Base-by-base conservation (phyloP, 2,113 vertebrate species). In the Micronisus gabar region DNA sequence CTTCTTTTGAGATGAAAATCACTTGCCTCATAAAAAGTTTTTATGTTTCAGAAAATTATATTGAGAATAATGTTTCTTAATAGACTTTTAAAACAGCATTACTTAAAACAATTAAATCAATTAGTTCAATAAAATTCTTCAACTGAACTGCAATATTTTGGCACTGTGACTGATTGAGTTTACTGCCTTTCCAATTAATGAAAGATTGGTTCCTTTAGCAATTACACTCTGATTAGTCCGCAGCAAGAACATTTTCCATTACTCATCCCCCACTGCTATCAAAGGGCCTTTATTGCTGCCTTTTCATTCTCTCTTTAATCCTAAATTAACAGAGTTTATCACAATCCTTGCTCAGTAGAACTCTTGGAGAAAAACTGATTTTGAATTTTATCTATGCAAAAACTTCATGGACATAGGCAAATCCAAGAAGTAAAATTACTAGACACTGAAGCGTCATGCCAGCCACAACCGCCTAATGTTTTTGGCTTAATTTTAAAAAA, bases 41-140 rank as follows among this genome's bases (percentile, higher is more conserved):
- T 87, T 76, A 22, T 79, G 25, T 66, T 95, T 91, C 76, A 97
- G 52, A 82, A 97, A 94, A 90, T n/a, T 91, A 15, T 72, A 91
- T 74, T 89, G 48, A 88, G 58, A 90, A 52, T 91, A 89, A 81
- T 75, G 8, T 81, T 52, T 82, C 91, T 82, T 95, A 91, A 90
- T 94, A 92, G 40, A 78, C 50, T 83, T 78, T 56, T 74, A 73
- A 7, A 93, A 86, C 21, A 80, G 27, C 61, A 75, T 68, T 95
- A 90, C 61, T 76, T 93, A 95, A 93, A 97, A 93, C 66, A 89
- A 92, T 67, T 80, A 91, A 89, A 88, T 92, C 83, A 83, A 74
- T 90, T 95, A 94, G 40, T 90, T 96, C 81, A 94, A 74, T 96
- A 95, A 87, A 96, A 70, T 91, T 96, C 22, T 97, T 95, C 65